A percentile compares a stretch with the other conserved stretches of the same genome.
Conservation (phyloP, 2,113 vertebrate genomes). For the Poeciliopsis retropinna region DNA sequence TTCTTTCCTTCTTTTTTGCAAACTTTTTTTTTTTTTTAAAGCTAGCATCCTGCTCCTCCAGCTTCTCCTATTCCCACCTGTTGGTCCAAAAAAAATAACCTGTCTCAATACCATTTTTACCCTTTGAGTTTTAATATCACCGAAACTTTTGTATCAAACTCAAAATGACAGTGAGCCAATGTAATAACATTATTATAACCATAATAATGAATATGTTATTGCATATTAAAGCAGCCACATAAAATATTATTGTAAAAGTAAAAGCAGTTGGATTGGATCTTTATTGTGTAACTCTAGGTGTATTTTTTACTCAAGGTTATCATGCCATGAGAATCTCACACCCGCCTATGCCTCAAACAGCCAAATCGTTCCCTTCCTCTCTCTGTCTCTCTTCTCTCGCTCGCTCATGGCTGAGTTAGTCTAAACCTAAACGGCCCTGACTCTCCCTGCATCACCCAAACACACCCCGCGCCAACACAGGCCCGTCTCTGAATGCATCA, state of each 20-base stretch:
- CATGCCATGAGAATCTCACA: neutral
- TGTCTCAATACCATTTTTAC: no score
- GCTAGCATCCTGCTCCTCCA: no score
- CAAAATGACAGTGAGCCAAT: neutral
- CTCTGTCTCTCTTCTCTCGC: constrained; percentile 36
- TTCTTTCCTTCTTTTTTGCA: no score
- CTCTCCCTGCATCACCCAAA: constrained; percentile 42
- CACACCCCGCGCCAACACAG: constrained; percentile 20
- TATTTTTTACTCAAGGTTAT: neutral
- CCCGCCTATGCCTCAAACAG: constrained; percentile 37
- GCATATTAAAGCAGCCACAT: no score
- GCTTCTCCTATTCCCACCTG: neutral
- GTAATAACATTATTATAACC: neutral
- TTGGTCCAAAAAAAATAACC: neutral
- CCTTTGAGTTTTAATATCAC: no score
- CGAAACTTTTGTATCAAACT: no score
- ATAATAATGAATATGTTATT: no score
- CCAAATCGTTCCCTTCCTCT: constrained; percentile 60
- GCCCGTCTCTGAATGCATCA: constrained; percentile 69
- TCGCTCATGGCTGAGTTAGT: constrained; percentile 72
- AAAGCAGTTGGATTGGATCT: neutral
- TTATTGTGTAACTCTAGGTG: neutral
- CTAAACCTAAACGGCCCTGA: constrained; percentile 51
- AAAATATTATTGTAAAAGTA: no score
- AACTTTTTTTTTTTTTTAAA: no score